These are phyloP conservation scores for Gymnarchus niloticus DNA, from an alignment of 2,113 vertebrate species.

Conservation along the genomic window DNA sequence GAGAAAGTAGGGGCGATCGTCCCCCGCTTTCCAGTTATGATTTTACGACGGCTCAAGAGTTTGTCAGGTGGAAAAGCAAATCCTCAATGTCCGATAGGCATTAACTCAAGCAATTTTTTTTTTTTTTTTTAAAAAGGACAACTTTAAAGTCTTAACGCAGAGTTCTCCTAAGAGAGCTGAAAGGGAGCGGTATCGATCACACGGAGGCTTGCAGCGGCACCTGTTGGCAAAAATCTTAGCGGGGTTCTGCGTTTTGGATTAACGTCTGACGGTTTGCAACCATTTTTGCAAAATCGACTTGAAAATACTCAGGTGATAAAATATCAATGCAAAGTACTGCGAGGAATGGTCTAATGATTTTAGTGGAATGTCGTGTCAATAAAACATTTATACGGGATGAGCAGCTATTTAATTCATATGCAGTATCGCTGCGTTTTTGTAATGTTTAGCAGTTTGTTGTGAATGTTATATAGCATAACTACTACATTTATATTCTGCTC, in stretches of 20 bases:
- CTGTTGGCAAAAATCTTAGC: constrained; percentile 16
- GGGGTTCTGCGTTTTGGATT: neutral
- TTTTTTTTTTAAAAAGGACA: no score
- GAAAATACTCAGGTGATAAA: neutral
- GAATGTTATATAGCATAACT: neutral
- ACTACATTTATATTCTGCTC: neutral
- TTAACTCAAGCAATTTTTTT: neutral
- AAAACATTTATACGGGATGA: neutral
- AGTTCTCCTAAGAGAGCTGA: constrained; percentile 18
- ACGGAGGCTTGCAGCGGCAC: constrained; percentile 31
- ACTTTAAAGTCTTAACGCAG: constrained; percentile 18
- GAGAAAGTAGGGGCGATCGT: neutral
- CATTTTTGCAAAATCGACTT: neutral
- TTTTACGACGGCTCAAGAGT: constrained; percentile 8
- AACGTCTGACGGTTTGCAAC: neutral
- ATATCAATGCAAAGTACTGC: neutral
- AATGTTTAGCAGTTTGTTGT: neutral
- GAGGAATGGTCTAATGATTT: neutral
- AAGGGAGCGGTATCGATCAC: constrained; percentile 17
- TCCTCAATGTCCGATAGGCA: constrained; percentile 23
- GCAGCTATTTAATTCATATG: neutral
- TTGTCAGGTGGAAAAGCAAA: constrained; percentile 15
- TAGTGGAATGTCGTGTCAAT: neutral
- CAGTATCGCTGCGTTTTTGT: neutral
- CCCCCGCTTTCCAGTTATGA: neutral